Base-by-base conservation (phyloP, 2,797 vertebrate species). In the Triplophysa yarkandensis region DNA sequence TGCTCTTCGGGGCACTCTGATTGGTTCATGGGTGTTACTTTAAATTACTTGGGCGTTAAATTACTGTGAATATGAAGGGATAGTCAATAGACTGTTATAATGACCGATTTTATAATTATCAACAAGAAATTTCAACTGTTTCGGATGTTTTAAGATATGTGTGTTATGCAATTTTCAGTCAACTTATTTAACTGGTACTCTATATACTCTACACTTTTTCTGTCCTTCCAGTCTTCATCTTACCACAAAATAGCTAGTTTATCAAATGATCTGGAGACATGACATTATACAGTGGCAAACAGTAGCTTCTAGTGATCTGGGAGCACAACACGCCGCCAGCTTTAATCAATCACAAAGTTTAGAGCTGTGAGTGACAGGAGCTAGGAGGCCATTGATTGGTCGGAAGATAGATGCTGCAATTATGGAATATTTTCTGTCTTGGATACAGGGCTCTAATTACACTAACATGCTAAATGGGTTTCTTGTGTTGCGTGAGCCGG, bases 381-480 rank as follows among this genome's bases (percentile, higher is more conserved):
- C 77, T 78, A 41, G 61, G 69, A 74, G 74, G 46, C 66, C 75
- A 80, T 80, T 72, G 83, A 78, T 85, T 80, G 79, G 57, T 78
- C 3, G 14, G 17, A 70, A 77, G 79, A 88, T 76, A 57, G 77
- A 83, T 86, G 80, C 70, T 55, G 64, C 76, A 39, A 58, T 82
- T 85, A 76, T 48, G 50, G 79, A 83, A 78, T 81, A 70, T 75
- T 77, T 63, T 65, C 46, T 72, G 73, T 81, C 74, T 76, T 75
- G 77, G 66, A 85, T 83, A 78, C 75, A 32, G 27, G 43, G 58
- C 48, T 58, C 62, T 78, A 79, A 77, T 87, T 60, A 80, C 55
- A 80, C 67, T 70, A 66, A 69, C 43, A 52, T 25, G 34, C 48
- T 74, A 74, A 83, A 65, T 61, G 43, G 68, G 76, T 62, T 73